Conservation (phyloP, 2,888 invertebrate species). For the Heliconius cydno region DNA sequence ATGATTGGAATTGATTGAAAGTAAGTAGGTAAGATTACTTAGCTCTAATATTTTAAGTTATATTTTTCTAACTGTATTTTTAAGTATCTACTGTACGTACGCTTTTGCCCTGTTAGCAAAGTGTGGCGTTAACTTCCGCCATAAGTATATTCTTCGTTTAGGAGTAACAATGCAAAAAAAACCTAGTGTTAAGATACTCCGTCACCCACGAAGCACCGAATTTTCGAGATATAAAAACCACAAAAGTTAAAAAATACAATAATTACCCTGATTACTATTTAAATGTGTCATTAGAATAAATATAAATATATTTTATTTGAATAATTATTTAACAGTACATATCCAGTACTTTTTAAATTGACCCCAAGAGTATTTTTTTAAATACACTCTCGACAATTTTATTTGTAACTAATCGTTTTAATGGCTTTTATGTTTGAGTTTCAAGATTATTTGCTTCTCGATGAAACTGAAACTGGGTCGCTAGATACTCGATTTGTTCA, state of each 20-base stretch:
- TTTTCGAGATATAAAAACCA: too few species aligned
- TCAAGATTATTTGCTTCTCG: conserved; percentile 28
- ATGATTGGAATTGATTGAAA: conserved; percentile 8
- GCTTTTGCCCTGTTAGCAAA: too few species aligned
- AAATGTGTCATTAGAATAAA: neutral
- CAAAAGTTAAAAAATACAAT: too few species aligned
- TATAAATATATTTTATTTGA: too few species aligned
- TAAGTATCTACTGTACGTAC: neutral
- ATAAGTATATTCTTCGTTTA: too few species aligned
- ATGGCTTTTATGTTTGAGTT: conserved; percentile 32
- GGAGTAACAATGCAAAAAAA: too few species aligned
- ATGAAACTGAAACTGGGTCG: conserved; percentile 36
- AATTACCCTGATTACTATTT: neutral
- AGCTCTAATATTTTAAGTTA: neutral
- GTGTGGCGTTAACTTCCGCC: too few species aligned
- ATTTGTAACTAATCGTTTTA: conserved; percentile 26
- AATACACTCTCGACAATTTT: conserved; percentile 19
- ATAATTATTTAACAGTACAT: neutral
- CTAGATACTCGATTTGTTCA: conserved; percentile 28
- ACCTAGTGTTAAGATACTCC: too few species aligned
- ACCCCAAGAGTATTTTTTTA: neutral
- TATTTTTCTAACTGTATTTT: neutral
- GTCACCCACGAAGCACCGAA: too few species aligned
- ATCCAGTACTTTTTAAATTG: neutral
- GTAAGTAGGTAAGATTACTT: neutral